These are phyloP conservation scores for Drosophila affinis DNA, from an alignment of 2,888 invertebrate genomes.

Conservation along the genomic window DNA sequence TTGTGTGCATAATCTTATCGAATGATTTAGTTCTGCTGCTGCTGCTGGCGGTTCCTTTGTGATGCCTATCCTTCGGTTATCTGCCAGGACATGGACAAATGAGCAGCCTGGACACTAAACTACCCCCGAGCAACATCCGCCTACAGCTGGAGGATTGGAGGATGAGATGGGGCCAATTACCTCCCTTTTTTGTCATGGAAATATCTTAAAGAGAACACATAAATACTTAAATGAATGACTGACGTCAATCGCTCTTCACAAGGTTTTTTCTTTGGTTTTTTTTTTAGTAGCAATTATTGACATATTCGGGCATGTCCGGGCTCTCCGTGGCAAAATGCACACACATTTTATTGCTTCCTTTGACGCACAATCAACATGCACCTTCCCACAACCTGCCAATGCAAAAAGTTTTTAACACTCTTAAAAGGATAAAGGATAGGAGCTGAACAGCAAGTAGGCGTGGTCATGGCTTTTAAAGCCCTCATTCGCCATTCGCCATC, in stretches of 20 bases:
- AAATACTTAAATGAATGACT: no score
- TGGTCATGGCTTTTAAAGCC: neutral
- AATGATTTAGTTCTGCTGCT: constrained; percentile 74
- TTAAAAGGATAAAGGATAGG: constrained; percentile 15
- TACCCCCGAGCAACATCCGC: neutral
- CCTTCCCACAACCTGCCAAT: neutral
- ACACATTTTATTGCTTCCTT: neutral
- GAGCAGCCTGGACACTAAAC: constrained; percentile 40
- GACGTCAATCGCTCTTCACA: constrained; percentile 19
- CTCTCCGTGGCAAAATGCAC: neutral
- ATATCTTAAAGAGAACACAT: neutral
- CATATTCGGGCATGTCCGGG: neutral
- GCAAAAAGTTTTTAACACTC: constrained; percentile 25
- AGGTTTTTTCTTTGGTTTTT: neutral
- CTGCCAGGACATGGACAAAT: constrained; percentile 53
- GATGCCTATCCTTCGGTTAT: constrained; percentile 41
- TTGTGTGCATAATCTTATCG: constrained; percentile 75
- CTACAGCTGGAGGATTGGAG: no score
- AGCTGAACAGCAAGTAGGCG: neutral
- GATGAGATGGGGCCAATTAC: constrained; percentile 14
- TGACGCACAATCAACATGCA: constrained; percentile 6
- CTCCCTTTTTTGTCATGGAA: constrained; percentile 25
- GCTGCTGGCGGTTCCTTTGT: constrained; percentile 37
- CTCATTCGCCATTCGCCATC: constrained; percentile 5
- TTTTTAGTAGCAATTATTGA: constrained; percentile 24